Base-by-base conservation (phyloP, 2,113 vertebrate species). In the Gavia stellata region DNA sequence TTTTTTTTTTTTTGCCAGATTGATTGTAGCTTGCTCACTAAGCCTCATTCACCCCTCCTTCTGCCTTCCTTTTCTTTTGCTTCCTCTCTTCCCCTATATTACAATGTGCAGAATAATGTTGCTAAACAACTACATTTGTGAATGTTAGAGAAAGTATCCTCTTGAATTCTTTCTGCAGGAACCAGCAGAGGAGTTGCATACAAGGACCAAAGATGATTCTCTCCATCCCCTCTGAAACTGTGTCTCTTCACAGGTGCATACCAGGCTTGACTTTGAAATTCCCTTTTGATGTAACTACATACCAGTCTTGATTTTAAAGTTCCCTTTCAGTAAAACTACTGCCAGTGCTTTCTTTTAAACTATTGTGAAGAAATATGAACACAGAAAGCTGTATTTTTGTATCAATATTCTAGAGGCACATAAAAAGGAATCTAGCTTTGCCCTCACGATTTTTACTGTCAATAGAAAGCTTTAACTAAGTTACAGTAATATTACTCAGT, bases 401-500 rank as follows among this genome's bases (percentile, higher is more conserved):
- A 79, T 38, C 49, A 79, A 31, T 81, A 90, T 86, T 81, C 23
- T 50, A 90, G 53, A 88, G 28, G 52, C 59, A 92, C 12, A 72
- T 88, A 68, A 94, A 92, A 91, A 24, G 63, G 36, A 78, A 90
- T 62, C 42, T 62, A 91, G 80, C 65, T 96, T 86, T 87, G 65
- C 88, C 61, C 34, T 71, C 72, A 40, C 92, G 53, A 93, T 90
- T 96, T 87, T 91, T 91, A 42, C 3, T 50, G 44, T 36, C 77
- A 94, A 42, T 33, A 87, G 49, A 87, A 94, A 89, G 77, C 61
- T 87, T 89, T 81, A 93, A 93, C 45, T 73, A 86, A 95, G 81
- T 95, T 86, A 86, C 65, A 77, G 65, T 72, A 81, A 79, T 72
- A 86, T 40, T 80, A 74, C 90, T 93, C 72, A 9, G 50, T 44